phyloP scores from a whole-genome alignment of 1,140 invertebrate genomes.

The Pinna nobilis region DNA sequence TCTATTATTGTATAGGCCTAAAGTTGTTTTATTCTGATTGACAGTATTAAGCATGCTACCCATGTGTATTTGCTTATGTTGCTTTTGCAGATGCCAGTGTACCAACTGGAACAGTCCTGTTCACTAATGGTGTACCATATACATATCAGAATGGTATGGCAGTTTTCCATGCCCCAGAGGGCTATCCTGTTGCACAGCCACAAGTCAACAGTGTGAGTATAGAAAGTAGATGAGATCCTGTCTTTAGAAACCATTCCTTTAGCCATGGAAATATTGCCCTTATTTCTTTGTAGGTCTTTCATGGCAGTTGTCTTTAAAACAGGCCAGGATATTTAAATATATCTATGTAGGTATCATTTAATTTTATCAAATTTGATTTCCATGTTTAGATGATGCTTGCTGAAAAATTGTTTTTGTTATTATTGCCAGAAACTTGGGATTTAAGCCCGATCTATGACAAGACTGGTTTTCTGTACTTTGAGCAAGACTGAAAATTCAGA shows the following conservation, averaged over 20 bases:
- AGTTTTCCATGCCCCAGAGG: conserved; percentile 75
- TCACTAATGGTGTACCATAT: conserved; percentile 78
- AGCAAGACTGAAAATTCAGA: too few species aligned
- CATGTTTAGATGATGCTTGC: too few species aligned
- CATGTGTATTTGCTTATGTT: too few species aligned
- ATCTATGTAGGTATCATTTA: too few species aligned
- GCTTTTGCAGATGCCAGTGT: conserved; percentile 70
- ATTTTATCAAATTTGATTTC: too few species aligned
- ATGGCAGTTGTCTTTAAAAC: background rate
- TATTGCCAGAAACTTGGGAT: too few species aligned
- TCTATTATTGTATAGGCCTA: too few species aligned
- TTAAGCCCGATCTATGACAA: too few species aligned
- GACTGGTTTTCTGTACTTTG: too few species aligned
- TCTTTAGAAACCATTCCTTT: background rate
- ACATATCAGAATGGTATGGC: conserved; percentile 80
- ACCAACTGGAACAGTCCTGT: conserved; percentile 78
- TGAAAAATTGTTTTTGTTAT: too few species aligned
- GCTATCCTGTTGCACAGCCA: conserved; percentile 61
- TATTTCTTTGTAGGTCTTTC: background rate
- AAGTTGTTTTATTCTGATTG: too few species aligned
- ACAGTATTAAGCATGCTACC: too few species aligned
- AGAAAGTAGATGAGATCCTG: background rate
- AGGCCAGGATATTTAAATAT: background rate
- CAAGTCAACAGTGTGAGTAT: conserved; percentile 49
- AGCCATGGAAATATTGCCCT: background rate